Evolutionary conservation across 2,113 vertebrate species (phyloP).

Genomic region (Marmota monax): DNA sequence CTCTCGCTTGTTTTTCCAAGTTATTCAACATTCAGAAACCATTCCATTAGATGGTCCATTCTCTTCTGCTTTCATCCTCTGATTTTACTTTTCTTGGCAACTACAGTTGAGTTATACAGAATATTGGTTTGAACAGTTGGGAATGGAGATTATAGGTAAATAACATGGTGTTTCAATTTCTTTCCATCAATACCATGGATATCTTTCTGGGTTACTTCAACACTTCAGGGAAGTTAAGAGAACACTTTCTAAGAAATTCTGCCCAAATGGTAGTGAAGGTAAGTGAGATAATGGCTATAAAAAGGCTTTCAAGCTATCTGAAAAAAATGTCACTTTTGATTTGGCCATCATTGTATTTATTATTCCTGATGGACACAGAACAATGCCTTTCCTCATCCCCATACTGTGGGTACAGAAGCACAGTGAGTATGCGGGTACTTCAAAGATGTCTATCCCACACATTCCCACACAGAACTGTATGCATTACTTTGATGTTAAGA

Average conservation of each 20-base stretch:
- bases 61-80: slow-evolving; percentile 20
- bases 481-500: slow-evolving; percentile 74
- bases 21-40: slow-evolving; percentile 37
- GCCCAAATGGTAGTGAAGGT: slow-evolving; percentile 49
- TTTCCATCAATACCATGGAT: neutral
- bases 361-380: slow-evolving; percentile 38
- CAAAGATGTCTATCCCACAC: neutral
- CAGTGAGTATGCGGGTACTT: neutral
- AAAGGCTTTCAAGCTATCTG: slow-evolving; percentile 3
- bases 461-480: neutral
- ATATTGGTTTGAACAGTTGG: neutral
- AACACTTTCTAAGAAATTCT: slow-evolving; percentile 40
- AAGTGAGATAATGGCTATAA: slow-evolving; percentile 23
- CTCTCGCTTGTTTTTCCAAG: slow-evolving; percentile 31
- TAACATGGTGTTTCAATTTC: neutral
- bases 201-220: slow-evolving; percentile 14
- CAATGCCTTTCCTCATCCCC: slow-evolving; percentile 28
- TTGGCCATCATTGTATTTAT: neutral
- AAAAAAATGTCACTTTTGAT: slow-evolving; percentile 45
- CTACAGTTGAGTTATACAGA: neutral
- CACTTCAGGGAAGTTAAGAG: slow-evolving; percentile 48
- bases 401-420: neutral
- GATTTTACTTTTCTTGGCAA: slow-evolving; percentile 42
- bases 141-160: slow-evolving; percentile 9
- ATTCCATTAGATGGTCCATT: slow-evolving; percentile 31